Conservation (phyloP, 2,888 invertebrate genomes). For the Synergus umbraculus region DNA sequence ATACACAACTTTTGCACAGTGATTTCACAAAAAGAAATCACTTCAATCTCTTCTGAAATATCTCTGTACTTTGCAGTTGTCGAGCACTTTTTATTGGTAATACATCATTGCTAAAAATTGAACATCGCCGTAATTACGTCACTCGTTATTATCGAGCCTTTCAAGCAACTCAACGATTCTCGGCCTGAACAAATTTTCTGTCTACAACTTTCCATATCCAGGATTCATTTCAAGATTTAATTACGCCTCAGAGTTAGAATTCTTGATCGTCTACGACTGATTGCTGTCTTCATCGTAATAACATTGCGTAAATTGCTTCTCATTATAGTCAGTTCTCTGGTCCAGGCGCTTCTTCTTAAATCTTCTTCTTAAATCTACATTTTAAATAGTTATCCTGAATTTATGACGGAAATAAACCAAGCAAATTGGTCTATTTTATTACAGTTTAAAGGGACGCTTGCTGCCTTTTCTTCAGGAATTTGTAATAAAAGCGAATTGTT, state of each 20-base stretch:
- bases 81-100: background rate
- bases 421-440: background rate
- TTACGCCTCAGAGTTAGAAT: background rate
- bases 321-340: background rate
- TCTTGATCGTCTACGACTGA: background rate
- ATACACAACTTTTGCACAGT: background rate
- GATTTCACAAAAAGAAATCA: background rate
- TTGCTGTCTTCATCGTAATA: background rate
- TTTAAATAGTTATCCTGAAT: background rate
- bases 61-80: background rate
- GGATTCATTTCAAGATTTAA: conserved; percentile 11
- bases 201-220: conserved; percentile 5
- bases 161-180: background rate
- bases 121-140: background rate
- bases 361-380: background rate
- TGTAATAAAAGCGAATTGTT: conserved; percentile 3
- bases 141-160: background rate
- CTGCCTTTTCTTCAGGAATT: background rate
- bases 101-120: background rate
- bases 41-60: background rate
- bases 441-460: background rate
- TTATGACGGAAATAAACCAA: too few species aligned
- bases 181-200: background rate
- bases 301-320: background rate
- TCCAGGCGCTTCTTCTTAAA: background rate